Evolutionary conservation across 2,797 vertebrate genomes (phyloP).

Genomic region (Gambelia wislizenii): DNA sequence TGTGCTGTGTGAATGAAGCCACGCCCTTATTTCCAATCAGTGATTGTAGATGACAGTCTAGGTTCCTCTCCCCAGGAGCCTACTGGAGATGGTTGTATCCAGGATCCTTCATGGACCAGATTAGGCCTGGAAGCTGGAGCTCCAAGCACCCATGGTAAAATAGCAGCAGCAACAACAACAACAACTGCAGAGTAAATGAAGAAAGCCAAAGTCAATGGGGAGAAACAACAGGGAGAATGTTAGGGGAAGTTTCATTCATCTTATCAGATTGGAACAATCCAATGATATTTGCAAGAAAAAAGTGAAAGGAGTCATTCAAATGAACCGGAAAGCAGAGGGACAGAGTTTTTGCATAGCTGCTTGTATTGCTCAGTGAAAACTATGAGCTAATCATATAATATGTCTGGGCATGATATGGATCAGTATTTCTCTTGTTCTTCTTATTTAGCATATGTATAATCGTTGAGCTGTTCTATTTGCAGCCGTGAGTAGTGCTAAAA

Average conservation of each 20-base stretch:
- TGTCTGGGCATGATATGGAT: background rate
- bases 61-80: too few relatives aligned
- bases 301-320: background rate
- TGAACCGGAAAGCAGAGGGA: background rate
- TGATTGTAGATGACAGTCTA: too few relatives aligned
- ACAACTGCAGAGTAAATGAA: background rate
- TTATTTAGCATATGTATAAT: conserved; percentile 2
- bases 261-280: background rate
- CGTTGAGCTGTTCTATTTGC: background rate
- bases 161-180: too few relatives aligned
- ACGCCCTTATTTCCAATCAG: too few relatives aligned
- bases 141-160: background rate
- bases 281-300: background rate
- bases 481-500: background rate
- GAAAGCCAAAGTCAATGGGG: background rate
- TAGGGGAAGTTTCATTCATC: background rate
- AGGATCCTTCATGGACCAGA: too few relatives aligned
- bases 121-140: too few relatives aligned
- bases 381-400: background rate
- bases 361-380: background rate
- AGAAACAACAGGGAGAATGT: background rate
- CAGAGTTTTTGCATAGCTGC: background rate
- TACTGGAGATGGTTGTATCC: too few relatives aligned
- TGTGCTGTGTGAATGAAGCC: too few relatives aligned
- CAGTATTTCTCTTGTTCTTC: background rate